These are phyloP conservation scores for Latheticus oryzae DNA, from an alignment of 2,888 invertebrate genomes.

Conservation along the genomic window DNA sequence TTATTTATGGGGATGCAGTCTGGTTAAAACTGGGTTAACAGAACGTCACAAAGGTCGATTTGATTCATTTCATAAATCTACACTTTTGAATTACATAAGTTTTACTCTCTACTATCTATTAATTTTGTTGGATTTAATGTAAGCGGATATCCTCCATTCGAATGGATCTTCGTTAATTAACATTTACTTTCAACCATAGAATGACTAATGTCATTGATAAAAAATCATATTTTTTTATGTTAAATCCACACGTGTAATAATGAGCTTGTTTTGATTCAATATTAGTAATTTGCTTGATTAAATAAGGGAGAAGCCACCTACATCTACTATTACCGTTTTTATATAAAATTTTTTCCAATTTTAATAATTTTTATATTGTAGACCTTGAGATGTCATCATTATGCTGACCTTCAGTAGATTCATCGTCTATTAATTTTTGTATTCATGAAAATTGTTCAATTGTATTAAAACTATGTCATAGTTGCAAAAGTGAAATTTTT, in stretches of 20 bases:
- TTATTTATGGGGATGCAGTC: slow-evolving; percentile 19
- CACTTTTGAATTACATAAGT: not conserved
- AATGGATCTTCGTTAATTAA: slow-evolving; percentile 17
- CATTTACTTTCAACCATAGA: slow-evolving; percentile 20
- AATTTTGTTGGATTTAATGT: slow-evolving; percentile 4
- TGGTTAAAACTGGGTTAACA: slow-evolving; percentile 23
- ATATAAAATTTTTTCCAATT: too few species aligned
- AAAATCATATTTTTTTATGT: too few species aligned
- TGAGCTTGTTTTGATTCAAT: too few species aligned
- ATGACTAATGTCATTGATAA: too few species aligned
- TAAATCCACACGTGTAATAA: too few species aligned
- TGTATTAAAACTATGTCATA: too few species aligned
- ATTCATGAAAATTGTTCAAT: too few species aligned
- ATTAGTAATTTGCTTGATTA: too few species aligned
- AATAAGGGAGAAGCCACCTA: too few species aligned
- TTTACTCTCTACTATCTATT: not conserved
- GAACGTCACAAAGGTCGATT: slow-evolving; percentile 3
- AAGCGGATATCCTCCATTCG: slow-evolving; percentile 30
- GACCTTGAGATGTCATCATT: not conserved
- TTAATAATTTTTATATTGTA: too few species aligned
- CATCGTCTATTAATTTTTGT: slow-evolving; percentile 6
- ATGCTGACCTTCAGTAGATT: slow-evolving; percentile 9
- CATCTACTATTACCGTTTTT: too few species aligned
- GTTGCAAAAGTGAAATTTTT: too few species aligned
- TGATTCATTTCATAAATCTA: slow-evolving; percentile 14